Percentiles rank a stretch among this genome's conserved stretches.
Evolutionary conservation across 2,888 invertebrate genomes (phyloP).

Genomic region (Xanthorhoe spadicearia): DNA sequence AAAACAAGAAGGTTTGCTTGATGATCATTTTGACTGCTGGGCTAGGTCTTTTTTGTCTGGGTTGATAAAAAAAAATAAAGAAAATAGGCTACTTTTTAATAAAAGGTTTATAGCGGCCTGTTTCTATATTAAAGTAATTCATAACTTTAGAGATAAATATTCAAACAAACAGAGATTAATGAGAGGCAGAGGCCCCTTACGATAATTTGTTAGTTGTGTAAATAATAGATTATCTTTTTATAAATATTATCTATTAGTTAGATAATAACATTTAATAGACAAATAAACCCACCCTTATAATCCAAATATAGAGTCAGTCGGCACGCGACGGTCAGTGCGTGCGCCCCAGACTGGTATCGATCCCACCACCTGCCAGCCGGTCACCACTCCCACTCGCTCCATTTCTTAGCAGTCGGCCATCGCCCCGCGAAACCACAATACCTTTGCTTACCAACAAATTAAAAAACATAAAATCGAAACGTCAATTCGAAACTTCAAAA

Average conservation of each 20-base stretch:
- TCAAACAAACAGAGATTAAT: too few relatives aligned
- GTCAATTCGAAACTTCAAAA: constrained; percentile 45
- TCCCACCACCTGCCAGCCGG: constrained; percentile 71
- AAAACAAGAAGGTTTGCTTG: too few relatives aligned
- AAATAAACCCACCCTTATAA: constrained; percentile 57
- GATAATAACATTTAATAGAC: constrained; percentile 46
- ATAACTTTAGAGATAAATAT: too few relatives aligned
- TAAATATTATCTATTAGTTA: constrained; percentile 1
- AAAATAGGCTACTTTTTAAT: too few relatives aligned
- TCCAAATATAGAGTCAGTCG: constrained; percentile 68
- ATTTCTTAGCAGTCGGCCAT: constrained; percentile 77
- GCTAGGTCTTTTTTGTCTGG: too few relatives aligned
- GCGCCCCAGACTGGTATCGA: constrained; percentile 80
- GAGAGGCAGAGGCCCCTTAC: too few relatives aligned
- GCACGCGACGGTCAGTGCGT: constrained; percentile 79
- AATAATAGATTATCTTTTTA: constrained; percentile 10
- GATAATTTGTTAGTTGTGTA: not conserved
- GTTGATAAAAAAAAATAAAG: too few relatives aligned
- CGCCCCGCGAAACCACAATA: constrained; percentile 72
- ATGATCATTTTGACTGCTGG: too few relatives aligned
- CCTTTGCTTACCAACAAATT: constrained; percentile 48
- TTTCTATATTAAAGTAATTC: too few relatives aligned
- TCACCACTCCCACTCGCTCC: constrained; percentile 77
- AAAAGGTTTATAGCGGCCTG: too few relatives aligned
- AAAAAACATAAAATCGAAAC: constrained; percentile 53